Evolutionary conservation across 2,888 invertebrate genomes (phyloP).

Genomic region (Blera fallax): DNA sequence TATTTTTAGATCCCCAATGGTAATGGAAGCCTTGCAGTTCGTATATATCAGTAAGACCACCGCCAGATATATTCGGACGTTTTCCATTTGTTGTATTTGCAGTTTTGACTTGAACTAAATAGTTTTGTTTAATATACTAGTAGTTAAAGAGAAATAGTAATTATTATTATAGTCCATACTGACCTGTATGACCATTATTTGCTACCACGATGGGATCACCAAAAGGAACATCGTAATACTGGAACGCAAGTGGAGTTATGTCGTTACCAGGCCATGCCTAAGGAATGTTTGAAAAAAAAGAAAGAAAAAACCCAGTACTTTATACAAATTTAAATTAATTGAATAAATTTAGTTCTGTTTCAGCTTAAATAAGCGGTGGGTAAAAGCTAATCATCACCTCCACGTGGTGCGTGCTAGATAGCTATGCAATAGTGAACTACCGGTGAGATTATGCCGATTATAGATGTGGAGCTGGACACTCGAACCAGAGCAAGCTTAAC

Average conservation of each 20-base stretch:
- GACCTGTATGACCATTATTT: slow-evolving; percentile 87
- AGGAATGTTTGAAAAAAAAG: too few species aligned
- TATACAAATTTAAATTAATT: too few species aligned
- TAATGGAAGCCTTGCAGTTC: slow-evolving; percentile 26
- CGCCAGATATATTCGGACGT: slow-evolving; percentile 76
- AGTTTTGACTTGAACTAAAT: slow-evolving; percentile 76
- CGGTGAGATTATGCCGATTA: too few species aligned
- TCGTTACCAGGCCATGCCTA: slow-evolving; percentile 73
- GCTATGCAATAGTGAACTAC: too few species aligned
- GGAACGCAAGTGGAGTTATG: slow-evolving; percentile 84
- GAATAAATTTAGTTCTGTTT: too few species aligned
- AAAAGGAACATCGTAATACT: slow-evolving; percentile 85
- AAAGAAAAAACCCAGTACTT: not conserved
- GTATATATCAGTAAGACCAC: slow-evolving; percentile 74
- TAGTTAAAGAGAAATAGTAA: not conserved
- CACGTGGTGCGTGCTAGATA: too few species aligned
- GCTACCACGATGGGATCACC: slow-evolving; percentile 84
- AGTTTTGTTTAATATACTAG: too few species aligned
- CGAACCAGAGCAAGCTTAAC: too few species aligned
- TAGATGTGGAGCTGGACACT: too few species aligned
- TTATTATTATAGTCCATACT: slow-evolving; percentile 30
- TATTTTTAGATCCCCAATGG: slow-evolving; percentile 84
- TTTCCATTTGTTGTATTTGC: slow-evolving; percentile 74
- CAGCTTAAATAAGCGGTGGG: too few species aligned
- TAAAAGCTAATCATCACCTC: too few species aligned